phyloP scores from a whole-genome alignment of 2,113 vertebrate species.

The Callopanchax toddi region DNA sequence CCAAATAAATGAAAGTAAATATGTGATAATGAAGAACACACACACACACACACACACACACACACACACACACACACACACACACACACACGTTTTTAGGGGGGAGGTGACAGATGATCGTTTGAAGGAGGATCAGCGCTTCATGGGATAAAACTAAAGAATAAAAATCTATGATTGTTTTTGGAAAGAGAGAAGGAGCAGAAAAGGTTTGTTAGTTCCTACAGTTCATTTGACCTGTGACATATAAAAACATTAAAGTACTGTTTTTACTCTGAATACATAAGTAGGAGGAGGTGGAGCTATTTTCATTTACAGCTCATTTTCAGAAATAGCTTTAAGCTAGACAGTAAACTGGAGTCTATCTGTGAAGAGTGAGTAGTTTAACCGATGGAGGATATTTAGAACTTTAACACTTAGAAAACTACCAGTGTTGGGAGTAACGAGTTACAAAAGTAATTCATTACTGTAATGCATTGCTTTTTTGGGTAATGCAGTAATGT shows the following conservation, averaged over 20 bases:
- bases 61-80: constrained; percentile 14
- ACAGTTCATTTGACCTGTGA: not conserved
- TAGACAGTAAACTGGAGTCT: too few relatives aligned
- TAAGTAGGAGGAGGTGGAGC: too few relatives aligned
- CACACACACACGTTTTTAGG: not conserved
- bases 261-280: too few relatives aligned
- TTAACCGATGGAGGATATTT: too few relatives aligned
- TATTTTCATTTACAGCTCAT: too few relatives aligned
- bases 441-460: too few relatives aligned
- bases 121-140: constrained; percentile 72
- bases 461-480: too few relatives aligned
- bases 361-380: too few relatives aligned
- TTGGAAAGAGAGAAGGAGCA: constrained; percentile 77
- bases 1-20: constrained; percentile 60
- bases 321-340: too few relatives aligned
- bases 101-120: constrained; percentile 37
- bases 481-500: too few relatives aligned
- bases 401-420: too few relatives aligned
- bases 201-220: constrained; percentile 68
- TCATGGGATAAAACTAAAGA: constrained; percentile 90
- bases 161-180: constrained; percentile 87
- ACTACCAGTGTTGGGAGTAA: too few relatives aligned
- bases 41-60: not conserved
- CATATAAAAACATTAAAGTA: constrained; percentile 13
- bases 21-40: constrained; percentile 64